Evolutionary conservation across 1,140 invertebrate species (phyloP).

Genomic region (Oreohelix idahoensis): DNA sequence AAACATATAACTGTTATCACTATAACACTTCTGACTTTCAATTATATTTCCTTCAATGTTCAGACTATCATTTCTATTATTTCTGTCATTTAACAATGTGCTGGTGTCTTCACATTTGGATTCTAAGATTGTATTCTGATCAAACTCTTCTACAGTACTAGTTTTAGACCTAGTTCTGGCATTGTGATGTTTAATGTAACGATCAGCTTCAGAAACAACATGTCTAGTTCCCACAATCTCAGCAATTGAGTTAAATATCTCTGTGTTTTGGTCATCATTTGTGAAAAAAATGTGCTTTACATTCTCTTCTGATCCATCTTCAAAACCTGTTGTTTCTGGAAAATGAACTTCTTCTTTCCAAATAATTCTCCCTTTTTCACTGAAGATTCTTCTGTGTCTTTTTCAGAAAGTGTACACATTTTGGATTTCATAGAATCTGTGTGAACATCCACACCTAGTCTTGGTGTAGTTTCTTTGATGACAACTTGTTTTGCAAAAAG

Average conservation of each 20-base stretch:
- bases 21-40: no score
- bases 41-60: no score
- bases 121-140: no score
- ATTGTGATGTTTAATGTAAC: conserved; percentile 15
- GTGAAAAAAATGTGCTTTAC: background rate
- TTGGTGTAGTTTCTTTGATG: no score
- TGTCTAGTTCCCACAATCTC: background rate
- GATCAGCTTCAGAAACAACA: conserved; percentile 12
- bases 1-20: no score
- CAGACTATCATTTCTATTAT: no score
- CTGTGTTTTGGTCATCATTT: background rate
- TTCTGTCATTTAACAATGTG: no score
- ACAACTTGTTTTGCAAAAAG: background rate
- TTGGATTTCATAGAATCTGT: background rate
- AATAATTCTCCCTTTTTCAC: background rate
- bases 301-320: background rate
- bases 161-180: background rate
- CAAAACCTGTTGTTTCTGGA: background rate
- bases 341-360: background rate
- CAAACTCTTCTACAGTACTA: no score
- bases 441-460: no score
- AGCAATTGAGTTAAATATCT: background rate
- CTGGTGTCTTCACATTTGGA: no score
- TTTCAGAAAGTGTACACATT: background rate
- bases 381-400: background rate